Evolutionary conservation across 2,797 vertebrate species (phyloP), one percentile per base, ranked within the genome.

Genomic region (Microctenopoma steveboyesi): DNA sequence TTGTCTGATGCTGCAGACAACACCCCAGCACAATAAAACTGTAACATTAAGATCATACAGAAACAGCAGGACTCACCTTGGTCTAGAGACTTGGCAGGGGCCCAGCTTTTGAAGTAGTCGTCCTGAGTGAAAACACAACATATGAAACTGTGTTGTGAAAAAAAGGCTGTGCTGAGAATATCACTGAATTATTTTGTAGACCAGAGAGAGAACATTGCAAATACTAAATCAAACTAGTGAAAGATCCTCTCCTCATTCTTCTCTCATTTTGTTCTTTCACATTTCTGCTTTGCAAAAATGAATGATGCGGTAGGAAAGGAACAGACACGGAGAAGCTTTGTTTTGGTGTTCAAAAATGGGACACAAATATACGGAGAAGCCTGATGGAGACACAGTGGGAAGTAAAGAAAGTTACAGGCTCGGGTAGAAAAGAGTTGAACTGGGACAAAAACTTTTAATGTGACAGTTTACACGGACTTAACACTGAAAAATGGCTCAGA

Each of bases 21-120:
- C 37, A 47, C 22, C 4, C 9, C 45, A 7, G 49, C 3, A 25
- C 18, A 43, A 9, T 27, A 12, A 22, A 55, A 42, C 27, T 61
- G 40, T 68, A 40, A 55, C 35, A 67, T 25, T 7, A 64, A 10
- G n/a, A 14, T 60, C n/a, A 56, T 10, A 72, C 11, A 71, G 27
- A 70, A 58, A 50, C 27, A 78, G 46, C 56, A 64, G 30, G 50
- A 73, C 92, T 95, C 94, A 98, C 96, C 96, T 95, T 96, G 95
- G 86, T 96, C 96, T 76, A 95, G 94, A 66, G 95, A 95, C 88
- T 95, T 98, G 91, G 93, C 95, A 74, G 96, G 95, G 89, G 93
- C 95, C 97, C 96, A 97, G 94, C 95, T 96, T 92, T 96, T 96
- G 95, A 97, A 96, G 93, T 96, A 97, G 91, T 98, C 97, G 91